Conservation (phyloP, 2,113 vertebrate genomes). For the Aptenodytes forsteri region DNA sequence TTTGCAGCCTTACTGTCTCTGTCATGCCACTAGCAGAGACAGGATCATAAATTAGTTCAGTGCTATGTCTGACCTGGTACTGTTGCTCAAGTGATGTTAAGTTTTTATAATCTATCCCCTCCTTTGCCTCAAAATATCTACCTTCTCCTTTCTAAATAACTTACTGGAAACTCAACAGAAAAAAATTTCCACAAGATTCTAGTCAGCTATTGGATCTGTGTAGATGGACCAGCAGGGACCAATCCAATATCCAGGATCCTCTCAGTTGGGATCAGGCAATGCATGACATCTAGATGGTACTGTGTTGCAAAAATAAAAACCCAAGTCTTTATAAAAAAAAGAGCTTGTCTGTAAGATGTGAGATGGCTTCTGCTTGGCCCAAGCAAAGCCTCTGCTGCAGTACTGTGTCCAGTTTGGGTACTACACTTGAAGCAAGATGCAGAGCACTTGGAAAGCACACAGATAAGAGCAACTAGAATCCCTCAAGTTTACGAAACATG, state of each 20-base stretch:
- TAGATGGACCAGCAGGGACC: background rate
- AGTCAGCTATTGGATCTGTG: background rate
- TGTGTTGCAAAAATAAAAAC: background rate
- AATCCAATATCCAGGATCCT: background rate
- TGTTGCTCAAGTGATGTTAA: background rate
- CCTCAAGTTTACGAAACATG: background rate
- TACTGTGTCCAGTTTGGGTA: slow-evolving; percentile 36
- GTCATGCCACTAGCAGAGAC: background rate
- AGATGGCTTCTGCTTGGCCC: background rate
- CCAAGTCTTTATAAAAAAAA: background rate
- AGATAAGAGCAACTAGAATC: background rate
- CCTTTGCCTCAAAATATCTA: background rate
- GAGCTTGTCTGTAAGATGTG: background rate
- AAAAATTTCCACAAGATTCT: background rate
- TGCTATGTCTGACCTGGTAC: background rate
- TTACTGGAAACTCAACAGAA: background rate
- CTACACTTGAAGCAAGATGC: background rate
- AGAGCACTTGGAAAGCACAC: background rate
- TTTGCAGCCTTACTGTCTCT: slow-evolving; percentile 18
- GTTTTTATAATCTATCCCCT: background rate
- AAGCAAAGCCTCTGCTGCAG: slow-evolving; percentile 38
- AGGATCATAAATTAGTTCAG: background rate
- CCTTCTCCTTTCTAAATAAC: background rate
- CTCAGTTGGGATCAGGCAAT: background rate
- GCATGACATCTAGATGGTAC: background rate